Conservation (phyloP, 1,140 invertebrate species). For the Saxidomus purpurata region DNA sequence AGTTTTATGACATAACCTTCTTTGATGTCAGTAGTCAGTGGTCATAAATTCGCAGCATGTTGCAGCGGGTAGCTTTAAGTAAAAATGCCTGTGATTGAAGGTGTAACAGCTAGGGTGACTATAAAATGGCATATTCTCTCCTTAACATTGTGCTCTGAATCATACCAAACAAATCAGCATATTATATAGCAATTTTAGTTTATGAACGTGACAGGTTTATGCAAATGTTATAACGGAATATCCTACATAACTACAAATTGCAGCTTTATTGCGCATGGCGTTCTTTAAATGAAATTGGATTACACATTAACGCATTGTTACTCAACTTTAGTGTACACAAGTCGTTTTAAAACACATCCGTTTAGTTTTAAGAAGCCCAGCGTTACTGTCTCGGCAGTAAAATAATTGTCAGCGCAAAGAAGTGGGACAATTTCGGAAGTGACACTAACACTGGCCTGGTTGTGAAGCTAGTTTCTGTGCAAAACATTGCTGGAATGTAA, state of each 20-base stretch:
- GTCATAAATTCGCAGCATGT: constrained; percentile 27
- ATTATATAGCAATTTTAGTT: constrained; percentile 33
- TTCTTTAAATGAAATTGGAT: neutral
- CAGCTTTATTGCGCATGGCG: neutral
- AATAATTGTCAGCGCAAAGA: no score
- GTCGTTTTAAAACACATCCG: no score
- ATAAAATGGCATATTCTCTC: constrained; percentile 19
- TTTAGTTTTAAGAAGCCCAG: no score
- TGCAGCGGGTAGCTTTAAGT: neutral
- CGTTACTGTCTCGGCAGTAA: no score
- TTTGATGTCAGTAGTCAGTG: neutral
- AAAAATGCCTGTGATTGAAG: neutral
- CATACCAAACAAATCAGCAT: neutral
- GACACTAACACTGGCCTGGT: no score
- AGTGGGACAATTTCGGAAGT: no score
- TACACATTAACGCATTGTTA: no score
- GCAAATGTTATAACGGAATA: neutral
- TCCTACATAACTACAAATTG: neutral
- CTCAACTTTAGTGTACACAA: no score
- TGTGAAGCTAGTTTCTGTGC: no score
- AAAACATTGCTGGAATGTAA: no score
- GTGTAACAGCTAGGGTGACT: neutral
- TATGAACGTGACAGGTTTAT: constrained; percentile 43
- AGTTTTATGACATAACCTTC: constrained; percentile 43
- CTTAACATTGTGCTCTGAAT: neutral